These are phyloP conservation scores for Scaptomyza montana DNA, from an alignment of 1,140 invertebrate genomes.

Conservation along the genomic window DNA sequence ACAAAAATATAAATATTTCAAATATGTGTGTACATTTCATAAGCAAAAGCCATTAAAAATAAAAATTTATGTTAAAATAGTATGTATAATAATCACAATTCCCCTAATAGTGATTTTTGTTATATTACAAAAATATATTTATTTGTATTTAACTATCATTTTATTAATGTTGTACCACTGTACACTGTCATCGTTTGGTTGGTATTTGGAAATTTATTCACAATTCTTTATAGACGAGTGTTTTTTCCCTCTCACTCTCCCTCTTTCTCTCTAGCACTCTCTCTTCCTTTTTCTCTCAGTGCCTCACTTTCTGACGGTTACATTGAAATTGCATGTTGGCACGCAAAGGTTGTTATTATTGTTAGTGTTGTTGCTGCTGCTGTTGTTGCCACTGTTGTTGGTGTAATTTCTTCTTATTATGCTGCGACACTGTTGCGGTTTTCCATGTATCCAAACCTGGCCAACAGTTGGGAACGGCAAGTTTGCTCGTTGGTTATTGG, in stretches of 20 bases:
- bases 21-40: too few relatives aligned
- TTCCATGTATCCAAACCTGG: constrained; percentile 19
- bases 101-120: too few relatives aligned
- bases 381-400: constrained; percentile 63
- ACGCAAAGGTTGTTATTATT: constrained; percentile 69
- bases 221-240: constrained; percentile 78
- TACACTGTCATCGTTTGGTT: constrained; percentile 50
- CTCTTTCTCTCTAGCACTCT: neutral
- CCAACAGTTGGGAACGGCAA: constrained; percentile 5
- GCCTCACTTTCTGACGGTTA: constrained; percentile 39
- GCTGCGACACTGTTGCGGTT: constrained; percentile 72
- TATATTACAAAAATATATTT: too few relatives aligned
- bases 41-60: too few relatives aligned
- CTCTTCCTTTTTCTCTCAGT: neutral
- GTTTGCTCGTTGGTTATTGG: constrained; percentile 67
- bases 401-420: constrained; percentile 80
- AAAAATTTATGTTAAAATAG: too few relatives aligned
- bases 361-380: constrained; percentile 36
- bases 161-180: constrained; percentile 25
- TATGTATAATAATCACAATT: too few relatives aligned
- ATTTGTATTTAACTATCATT: neutral
- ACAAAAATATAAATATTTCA: too few relatives aligned
- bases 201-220: constrained; percentile 73
- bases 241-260: constrained; percentile 34
- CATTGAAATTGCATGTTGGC: constrained; percentile 77